Conservation (phyloP, 1,140 invertebrate genomes). For the Lucilia cuprina region DNA sequence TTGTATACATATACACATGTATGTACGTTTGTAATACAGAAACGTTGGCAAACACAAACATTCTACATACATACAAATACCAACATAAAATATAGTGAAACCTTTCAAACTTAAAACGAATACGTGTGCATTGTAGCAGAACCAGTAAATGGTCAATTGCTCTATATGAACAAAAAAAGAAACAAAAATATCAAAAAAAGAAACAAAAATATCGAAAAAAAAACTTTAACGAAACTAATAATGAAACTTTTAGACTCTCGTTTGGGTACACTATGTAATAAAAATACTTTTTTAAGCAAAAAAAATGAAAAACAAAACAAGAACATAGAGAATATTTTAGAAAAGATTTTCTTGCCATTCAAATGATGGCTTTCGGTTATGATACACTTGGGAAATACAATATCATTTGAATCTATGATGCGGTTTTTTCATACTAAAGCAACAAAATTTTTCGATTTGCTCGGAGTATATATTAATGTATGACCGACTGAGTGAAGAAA, state of each 20-base stretch:
- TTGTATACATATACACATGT: too few relatives aligned
- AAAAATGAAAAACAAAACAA: neutral
- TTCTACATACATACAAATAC: neutral
- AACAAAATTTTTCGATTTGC: too few relatives aligned
- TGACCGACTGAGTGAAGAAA: too few relatives aligned
- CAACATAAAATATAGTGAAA: neutral
- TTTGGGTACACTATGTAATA: neutral
- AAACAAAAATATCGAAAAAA: neutral
- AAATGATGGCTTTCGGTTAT: neutral
- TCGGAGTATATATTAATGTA: too few relatives aligned
- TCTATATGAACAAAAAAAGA: neutral
- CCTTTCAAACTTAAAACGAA: neutral
- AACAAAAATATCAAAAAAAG: neutral
- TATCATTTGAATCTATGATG: neutral
- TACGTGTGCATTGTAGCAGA: neutral
- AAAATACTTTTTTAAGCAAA: neutral
- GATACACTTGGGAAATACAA: neutral
- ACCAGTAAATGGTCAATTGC: neutral
- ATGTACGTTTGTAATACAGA: neutral
- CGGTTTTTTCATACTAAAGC: too few relatives aligned
- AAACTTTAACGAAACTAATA: neutral
- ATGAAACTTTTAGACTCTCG: neutral
- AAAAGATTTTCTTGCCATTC: neutral
- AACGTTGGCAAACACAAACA: neutral
- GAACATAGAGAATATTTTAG: neutral